Conservation (phyloP, 2,797 vertebrate genomes). For the Leucoraja ocellata region DNA sequence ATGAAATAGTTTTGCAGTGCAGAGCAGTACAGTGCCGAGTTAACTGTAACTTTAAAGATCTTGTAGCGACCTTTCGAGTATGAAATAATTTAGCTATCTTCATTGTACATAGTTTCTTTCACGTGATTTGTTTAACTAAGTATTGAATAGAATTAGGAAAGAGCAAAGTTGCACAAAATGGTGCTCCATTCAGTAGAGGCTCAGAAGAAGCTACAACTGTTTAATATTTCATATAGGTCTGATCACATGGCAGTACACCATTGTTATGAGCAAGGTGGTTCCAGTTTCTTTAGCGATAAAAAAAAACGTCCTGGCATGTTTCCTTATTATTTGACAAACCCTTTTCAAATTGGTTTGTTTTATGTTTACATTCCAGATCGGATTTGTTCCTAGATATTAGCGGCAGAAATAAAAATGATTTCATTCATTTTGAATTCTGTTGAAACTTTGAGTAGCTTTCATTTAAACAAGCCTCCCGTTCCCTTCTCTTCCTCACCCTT, state of each 20-base stretch:
- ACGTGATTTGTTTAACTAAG: neutral
- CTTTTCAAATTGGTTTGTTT: neutral
- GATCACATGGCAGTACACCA: neutral
- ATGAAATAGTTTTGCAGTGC: slow-evolving; percentile 39
- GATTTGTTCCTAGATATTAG: neutral
- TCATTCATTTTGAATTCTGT: neutral
- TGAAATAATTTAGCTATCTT: neutral
- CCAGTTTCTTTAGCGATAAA: neutral
- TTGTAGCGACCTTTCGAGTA: slow-evolving; percentile 5
- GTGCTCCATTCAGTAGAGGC: neutral
- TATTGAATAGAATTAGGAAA: slow-evolving; percentile 12
- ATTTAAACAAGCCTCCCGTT: too few species aligned
- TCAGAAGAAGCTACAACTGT: neutral
- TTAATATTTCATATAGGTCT: neutral
- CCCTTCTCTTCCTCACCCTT: too few species aligned
- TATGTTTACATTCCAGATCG: neutral
- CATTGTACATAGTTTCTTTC: neutral
- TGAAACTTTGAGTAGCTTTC: neutral
- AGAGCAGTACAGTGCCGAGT: neutral
- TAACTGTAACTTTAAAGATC: slow-evolving; percentile 9
- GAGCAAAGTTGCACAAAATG: neutral
- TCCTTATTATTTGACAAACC: neutral
- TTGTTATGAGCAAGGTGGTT: neutral
- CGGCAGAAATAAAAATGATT: neutral
- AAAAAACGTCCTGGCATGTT: neutral